Evolutionary conservation across 1,140 invertebrate species (phyloP), one percentile per base, ranked within the genome.

Genomic region (Thalassaphorura encarpata): DNA sequence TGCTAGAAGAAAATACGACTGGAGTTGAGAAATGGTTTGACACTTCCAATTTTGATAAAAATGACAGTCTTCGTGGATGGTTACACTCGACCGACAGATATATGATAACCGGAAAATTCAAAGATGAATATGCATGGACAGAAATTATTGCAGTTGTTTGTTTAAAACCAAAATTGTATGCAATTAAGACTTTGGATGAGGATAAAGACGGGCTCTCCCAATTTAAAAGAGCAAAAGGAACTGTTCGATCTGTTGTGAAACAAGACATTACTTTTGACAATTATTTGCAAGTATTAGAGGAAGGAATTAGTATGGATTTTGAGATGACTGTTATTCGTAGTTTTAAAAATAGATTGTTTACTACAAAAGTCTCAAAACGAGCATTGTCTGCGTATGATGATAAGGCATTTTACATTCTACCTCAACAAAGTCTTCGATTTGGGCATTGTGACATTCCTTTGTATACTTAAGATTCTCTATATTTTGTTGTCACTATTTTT

Each of bases 1-100:
- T 75, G 58, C 60, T 55, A 24, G n/a, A n/a, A n/a, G 19, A 57
- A 45, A 49, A 24, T 19, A 11, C 6, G 28, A 21, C 36, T 56
- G 6, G n/a, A 50, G 3, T n/a, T 15, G 15, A 11, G 8, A 8
- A 18, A 4, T 5, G 21, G 21, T 31, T 31, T 19, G 27, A 50
- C 31, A 33, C 48, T 33, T 36, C 48, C 5, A 50, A 50, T 24
- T 31, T 33, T 33, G 48, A 47, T 18, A 21, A 21, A 33, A 50
- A 29, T 31, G 11, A 29, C 3, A 19, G 27, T 11, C 18, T 19
- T 5, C 3, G 29, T 8, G 31, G 27, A 6, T 21, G n/a, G 4
- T 18, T 36, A 3, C n/a, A 4, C 4, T 33, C 8, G 6, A 4
- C 29, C 11, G 16, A 50, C 29, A 6, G 33, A 19, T 4, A 33